A percentile compares a stretch with the other conserved stretches of the same genome.
These are phyloP conservation scores for Hydractinia echinata DNA, from an alignment of 30 jellyfish, hydroid and myxozoan species.

Conservation along the genomic window DNA sequence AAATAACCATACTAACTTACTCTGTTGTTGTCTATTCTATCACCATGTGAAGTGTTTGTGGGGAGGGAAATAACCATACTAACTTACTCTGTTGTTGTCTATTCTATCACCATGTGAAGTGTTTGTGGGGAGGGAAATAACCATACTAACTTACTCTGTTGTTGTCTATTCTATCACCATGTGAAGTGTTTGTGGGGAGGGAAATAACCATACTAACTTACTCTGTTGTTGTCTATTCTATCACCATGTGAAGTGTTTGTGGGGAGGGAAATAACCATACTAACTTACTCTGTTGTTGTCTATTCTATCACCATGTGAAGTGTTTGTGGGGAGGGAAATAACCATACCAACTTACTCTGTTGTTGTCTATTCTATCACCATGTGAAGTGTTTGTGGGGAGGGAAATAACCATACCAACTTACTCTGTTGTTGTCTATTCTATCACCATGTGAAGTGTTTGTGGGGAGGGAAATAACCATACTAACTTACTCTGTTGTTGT, in stretches of 20 bases:
- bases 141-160: conserved; percentile 49
- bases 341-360: conserved; percentile 43
- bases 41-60: conserved; percentile 42
- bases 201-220: conserved; percentile 26
- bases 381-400: conserved; percentile 42
- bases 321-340: conserved; percentile 33
- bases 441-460: conserved; percentile 47
- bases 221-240: conserved; percentile 55
- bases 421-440: conserved; percentile 58
- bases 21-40: conserved; percentile 49
- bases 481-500: conserved; percentile 53
- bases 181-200: conserved; percentile 39
- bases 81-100: conserved; percentile 55
- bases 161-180: conserved; percentile 54
- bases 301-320: conserved; percentile 53
- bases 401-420: conserved; percentile 17
- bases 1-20: conserved; percentile 35
- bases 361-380: conserved; percentile 53
- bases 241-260: conserved; percentile 45
- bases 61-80: conserved; percentile 35
- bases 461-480: conserved; percentile 33
- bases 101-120: conserved; percentile 55
- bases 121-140: conserved; percentile 32
- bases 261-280: conserved; percentile 33
- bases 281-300: conserved; percentile 59